Percentiles rank a stretch among this genome's conserved stretches.
Evolutionary conservation across 2,113 vertebrate genomes (phyloP).

Genomic region (Macrotus californicus): DNA sequence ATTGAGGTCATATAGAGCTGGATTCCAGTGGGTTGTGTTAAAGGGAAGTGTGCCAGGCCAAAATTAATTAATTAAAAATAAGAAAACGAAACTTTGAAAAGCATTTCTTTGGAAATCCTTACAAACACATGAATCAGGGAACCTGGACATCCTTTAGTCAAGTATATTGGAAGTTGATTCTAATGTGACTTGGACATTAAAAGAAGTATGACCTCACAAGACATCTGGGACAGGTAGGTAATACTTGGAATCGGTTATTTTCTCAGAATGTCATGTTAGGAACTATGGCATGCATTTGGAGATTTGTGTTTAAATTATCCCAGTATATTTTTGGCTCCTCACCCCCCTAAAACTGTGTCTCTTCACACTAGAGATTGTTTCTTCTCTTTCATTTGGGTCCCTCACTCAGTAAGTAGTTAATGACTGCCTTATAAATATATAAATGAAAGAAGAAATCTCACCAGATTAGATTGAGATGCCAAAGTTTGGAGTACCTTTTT

Average conservation of each 20-base stretch:
- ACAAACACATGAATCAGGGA: not conserved
- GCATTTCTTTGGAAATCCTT: not conserved
- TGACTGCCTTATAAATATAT: not conserved
- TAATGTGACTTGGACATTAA: not conserved
- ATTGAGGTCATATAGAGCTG: not conserved
- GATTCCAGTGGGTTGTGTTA: not conserved
- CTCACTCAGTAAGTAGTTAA: not conserved
- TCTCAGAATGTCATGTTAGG: not conserved
- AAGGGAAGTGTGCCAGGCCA: not conserved
- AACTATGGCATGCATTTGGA: not conserved
- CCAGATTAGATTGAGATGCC: not conserved
- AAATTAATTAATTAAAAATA: constrained; percentile 16
- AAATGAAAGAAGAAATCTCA: constrained; percentile 16
- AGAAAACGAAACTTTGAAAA: not conserved
- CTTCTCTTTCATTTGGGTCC: not conserved
- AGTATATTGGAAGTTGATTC: not conserved
- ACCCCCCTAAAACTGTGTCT: not conserved
- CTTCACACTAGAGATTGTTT: not conserved
- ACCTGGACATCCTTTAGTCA: not conserved
- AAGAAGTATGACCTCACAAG: not conserved
- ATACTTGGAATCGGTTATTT: not conserved
- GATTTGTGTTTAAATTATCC: not conserved
- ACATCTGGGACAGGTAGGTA: not conserved
- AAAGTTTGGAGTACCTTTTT: not conserved
- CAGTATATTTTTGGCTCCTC: not conserved